Evolutionary conservation across 2,797 vertebrate species (phyloP), one percentile per base, ranked within the genome.

Genomic region (Anas acuta): DNA sequence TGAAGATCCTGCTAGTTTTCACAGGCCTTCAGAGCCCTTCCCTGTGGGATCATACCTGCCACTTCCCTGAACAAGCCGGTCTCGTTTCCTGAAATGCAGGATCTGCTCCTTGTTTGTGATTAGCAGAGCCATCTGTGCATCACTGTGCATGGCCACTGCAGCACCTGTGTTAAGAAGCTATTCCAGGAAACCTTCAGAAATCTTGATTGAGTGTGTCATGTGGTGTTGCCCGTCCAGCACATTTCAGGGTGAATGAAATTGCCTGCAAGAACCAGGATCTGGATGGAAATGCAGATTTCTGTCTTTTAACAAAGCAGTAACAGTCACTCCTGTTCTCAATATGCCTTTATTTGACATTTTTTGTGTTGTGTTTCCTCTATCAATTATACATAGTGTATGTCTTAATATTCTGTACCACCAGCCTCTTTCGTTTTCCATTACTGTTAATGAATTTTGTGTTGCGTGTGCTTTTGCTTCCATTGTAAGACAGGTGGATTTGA

Each of bases 191-290:
- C 49, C 60, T 76, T 67, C 74, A 80, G 54, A 64, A 77, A 45
- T 49, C 32, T n/a, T 11, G 39, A 61, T 2, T 65, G 77, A 9
- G 57, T 74, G 37, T 51, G 28, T 51, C 39, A 4, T 1, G 4
- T 26, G 43, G 20, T 30, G 28, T 60, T 76, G 35, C 39, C 12
- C 14, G 19, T 80, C 22, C 16, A 71, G 21, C 33, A 18, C 30
- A 19, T 58, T 32, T 39, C 21, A 35, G 14, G 6, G 9, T 77
- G 49, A 33, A 39, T 47, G 35, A 92, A 60, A 35, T 85, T 93
- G 41, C 43, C 41, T 5, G 0, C 66, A 28, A 58, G 53, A 79
- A 6, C 37, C 16, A 4, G 17, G 0, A 1, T 73, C 11, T 4
- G 6, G 11, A 25, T 91, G 32, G n/a, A 76, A 82, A 80, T 39